These are phyloP conservation scores for Chroicocephalus ridibundus DNA, from an alignment of 2,113 vertebrate species.

Conservation along the genomic window DNA sequence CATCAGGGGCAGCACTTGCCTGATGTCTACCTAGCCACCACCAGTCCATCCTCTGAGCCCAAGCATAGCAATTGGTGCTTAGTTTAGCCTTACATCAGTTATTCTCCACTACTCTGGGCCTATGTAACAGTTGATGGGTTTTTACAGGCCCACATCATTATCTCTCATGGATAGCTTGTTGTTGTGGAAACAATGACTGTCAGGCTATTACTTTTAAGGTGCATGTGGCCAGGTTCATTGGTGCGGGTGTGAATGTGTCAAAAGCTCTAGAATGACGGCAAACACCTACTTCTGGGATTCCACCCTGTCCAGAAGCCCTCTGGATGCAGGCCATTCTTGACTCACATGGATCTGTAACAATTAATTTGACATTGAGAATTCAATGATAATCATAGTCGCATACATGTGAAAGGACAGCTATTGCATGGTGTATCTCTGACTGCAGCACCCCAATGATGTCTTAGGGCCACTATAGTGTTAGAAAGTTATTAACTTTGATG, in stretches of 20 bases:
- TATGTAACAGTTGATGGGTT: background rate
- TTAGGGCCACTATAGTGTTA: background rate
- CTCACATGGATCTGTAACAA: background rate
- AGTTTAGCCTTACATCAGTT: background rate
- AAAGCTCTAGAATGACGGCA: background rate
- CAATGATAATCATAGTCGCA: background rate
- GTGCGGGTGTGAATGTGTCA: background rate
- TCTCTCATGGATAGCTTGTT: background rate
- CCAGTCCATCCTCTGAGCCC: background rate
- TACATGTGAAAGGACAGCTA: background rate
- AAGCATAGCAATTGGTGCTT: background rate
- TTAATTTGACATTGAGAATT: background rate
- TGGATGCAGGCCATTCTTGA: background rate
- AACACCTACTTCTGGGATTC: background rate
- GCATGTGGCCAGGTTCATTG: background rate
- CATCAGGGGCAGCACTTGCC: background rate
- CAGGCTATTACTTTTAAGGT: background rate
- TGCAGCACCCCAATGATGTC: background rate
- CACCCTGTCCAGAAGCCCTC: background rate
- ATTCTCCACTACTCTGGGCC: background rate
- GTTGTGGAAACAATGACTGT: background rate
- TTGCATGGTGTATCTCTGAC: background rate
- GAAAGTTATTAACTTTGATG: background rate
- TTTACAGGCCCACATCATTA: background rate
- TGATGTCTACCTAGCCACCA: background rate